These are phyloP conservation scores for Ganaspis brasiliensis DNA, from an alignment of 2,888 invertebrate species.

Conservation along the genomic window DNA sequence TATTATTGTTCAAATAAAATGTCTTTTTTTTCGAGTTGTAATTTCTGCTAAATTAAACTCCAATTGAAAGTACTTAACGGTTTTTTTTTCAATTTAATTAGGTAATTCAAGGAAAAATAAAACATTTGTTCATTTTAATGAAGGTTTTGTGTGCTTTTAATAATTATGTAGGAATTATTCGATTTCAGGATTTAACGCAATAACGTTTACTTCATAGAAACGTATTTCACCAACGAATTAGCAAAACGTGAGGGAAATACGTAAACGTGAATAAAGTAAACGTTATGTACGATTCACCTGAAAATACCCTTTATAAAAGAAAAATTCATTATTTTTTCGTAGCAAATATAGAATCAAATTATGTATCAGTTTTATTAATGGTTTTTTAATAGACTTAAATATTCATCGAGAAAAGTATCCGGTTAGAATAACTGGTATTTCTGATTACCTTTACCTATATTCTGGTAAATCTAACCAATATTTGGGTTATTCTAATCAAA, in stretches of 20 bases:
- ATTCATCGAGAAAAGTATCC: too few relatives aligned
- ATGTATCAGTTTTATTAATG: background rate
- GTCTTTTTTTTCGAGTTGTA: too few relatives aligned
- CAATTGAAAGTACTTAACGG: too few relatives aligned
- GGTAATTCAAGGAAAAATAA: background rate
- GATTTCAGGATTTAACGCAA: slow-evolving; percentile 12
- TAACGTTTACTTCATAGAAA: background rate
- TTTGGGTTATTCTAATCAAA: too few relatives aligned
- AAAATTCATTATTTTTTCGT: background rate
- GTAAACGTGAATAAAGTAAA: too few relatives aligned
- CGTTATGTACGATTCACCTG: background rate
- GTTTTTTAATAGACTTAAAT: too few relatives aligned
- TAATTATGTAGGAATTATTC: background rate
- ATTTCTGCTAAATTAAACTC: too few relatives aligned
- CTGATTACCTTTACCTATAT: too few relatives aligned
- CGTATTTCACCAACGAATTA: slow-evolving; percentile 1
- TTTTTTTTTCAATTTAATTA: too few relatives aligned
- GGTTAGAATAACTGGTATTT: too few relatives aligned
- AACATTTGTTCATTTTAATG: background rate
- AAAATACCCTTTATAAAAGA: background rate
- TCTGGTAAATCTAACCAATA: too few relatives aligned
- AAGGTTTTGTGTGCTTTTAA: slow-evolving; percentile 4
- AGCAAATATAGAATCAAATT: background rate
- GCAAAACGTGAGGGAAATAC: slow-evolving; percentile 9
- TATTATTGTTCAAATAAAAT: too few relatives aligned